These are phyloP conservation scores for Cheilosia impressa DNA, from an alignment of 2,888 invertebrate species.

Conservation along the genomic window DNA sequence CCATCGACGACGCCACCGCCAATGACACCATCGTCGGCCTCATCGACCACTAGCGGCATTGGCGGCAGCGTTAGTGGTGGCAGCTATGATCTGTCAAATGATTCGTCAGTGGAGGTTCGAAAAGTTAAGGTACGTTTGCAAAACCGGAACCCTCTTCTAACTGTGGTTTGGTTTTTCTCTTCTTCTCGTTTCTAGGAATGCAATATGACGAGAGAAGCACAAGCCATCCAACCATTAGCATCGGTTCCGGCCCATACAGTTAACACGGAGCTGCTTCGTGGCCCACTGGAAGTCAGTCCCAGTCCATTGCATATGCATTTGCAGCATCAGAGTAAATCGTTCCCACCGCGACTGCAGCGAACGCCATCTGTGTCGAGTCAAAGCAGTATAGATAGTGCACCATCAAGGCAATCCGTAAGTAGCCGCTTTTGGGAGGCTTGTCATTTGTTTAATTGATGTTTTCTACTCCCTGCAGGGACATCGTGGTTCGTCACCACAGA, in stretches of 20 bases:
- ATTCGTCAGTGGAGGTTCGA: constrained; percentile 81
- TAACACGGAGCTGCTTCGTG: constrained; percentile 83
- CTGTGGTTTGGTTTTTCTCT: neutral
- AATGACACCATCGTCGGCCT: constrained; percentile 82
- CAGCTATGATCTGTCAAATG: constrained; percentile 82
- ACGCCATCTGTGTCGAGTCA: constrained; percentile 93
- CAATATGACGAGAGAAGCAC: constrained; percentile 87
- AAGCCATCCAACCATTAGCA: constrained; percentile 86
- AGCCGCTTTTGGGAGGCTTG: neutral
- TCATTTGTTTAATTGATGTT: constrained; percentile 36
- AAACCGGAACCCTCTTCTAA: neutral
- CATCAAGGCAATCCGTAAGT: constrained; percentile 85
- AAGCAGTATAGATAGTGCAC: constrained; percentile 91
- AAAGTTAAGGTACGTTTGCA: constrained; percentile 33
- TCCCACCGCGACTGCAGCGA: constrained; percentile 88
- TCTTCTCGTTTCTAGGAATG: constrained; percentile 85
- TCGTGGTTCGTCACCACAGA: constrained; percentile 93
- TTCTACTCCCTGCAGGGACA: constrained; percentile 85
- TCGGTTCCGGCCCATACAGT: constrained; percentile 82
- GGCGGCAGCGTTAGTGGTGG: constrained; percentile 82
- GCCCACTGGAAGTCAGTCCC: constrained; percentile 86
- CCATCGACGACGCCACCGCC: constrained; percentile 82
- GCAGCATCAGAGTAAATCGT: constrained; percentile 89
- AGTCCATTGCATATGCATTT: constrained; percentile 85
- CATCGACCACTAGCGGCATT: constrained; percentile 82